Base-by-base conservation (phyloP, 2,888 invertebrate species). In the Busseola fusca region DNA sequence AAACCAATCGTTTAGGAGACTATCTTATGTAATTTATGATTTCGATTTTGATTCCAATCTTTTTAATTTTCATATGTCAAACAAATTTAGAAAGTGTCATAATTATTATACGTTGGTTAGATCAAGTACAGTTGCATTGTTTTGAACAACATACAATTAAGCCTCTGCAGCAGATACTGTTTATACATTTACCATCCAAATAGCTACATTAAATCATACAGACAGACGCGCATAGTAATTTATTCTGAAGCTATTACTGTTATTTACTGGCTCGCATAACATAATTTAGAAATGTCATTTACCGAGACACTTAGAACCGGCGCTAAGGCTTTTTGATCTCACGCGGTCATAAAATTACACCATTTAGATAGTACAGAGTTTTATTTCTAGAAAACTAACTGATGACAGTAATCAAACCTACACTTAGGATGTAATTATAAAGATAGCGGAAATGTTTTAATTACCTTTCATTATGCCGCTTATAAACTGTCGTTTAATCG, bases 241-340 rank as follows among this genome's bases (percentile, higher is more conserved):
- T 78, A 71, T 75, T 82, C 69, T 57, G 45, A 37, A 45, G 72
- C 65, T 59, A 76, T 68, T 65, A 68, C 68, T 63, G 65, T 60
- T 65, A 81, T 74, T 79, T 71, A 80, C 71, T 63, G 37, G 14
- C 37, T 77, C 62, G 54, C 63, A 66, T 72, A 79, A 59, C 52
- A 75, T 59, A 58, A 80, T 76, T 79, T 72, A 72, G 64, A 81
- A 72, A 81, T 79, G 63, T 66, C 65, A 81, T 77, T 81, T 66
- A 52, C 40, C 34, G 21, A 48, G 63, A 64, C 65, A 68, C 37
- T 58, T 71, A n/a, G 18, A 34, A 57, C 27, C 27, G 54, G 64
- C 57, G 59, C 48, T 64, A 68, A 66, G 54, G 30, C 52, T 66
- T 30, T 64, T 30, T 65, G 27, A 68, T 77, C 50, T 80, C 27